A percentile compares a stretch with the other conserved stretches of the same genome.
Conservation (phyloP, 2,797 vertebrate genomes). For the Eurystomus glaucurus region DNA sequence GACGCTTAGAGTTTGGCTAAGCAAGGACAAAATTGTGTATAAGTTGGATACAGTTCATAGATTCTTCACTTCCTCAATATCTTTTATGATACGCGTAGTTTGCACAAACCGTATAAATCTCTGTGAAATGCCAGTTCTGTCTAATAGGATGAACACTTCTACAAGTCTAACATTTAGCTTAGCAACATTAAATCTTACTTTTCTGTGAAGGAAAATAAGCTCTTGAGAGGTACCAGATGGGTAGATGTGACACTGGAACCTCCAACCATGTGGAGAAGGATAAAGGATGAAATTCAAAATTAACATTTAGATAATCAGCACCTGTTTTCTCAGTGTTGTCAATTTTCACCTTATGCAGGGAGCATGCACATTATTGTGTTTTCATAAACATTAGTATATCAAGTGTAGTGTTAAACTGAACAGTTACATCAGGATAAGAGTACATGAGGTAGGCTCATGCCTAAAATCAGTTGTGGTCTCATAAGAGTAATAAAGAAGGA, state of each 20-base stretch:
- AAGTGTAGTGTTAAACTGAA: not conserved
- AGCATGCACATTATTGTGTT: not conserved
- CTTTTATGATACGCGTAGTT: not conserved
- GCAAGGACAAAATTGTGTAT: not conserved
- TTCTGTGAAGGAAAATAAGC: not conserved
- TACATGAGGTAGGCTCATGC: not conserved
- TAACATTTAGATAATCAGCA: not conserved
- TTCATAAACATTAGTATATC: not conserved
- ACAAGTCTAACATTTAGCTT: not conserved
- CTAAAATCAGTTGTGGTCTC: not conserved
- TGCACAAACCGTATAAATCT: not conserved
- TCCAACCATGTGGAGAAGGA: not conserved
- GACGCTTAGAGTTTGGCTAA: fast-evolving
- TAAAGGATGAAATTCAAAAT: not conserved
- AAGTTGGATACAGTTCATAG: not conserved
- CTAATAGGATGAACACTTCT: not conserved
- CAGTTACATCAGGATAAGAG: fast-evolving
- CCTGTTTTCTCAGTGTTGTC: not conserved
- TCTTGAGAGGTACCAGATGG: not conserved
- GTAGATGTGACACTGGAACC: not conserved
- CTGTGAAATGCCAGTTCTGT: not conserved
- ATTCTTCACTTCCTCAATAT: not conserved
- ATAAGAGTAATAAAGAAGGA: not conserved
- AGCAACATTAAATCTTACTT: not conserved
- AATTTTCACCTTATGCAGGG: not conserved